Percentiles rank a stretch among this genome's conserved stretches.
These are phyloP conservation scores for Apamea anceps DNA, from an alignment of 2,888 invertebrate species.

Conservation along the genomic window DNA sequence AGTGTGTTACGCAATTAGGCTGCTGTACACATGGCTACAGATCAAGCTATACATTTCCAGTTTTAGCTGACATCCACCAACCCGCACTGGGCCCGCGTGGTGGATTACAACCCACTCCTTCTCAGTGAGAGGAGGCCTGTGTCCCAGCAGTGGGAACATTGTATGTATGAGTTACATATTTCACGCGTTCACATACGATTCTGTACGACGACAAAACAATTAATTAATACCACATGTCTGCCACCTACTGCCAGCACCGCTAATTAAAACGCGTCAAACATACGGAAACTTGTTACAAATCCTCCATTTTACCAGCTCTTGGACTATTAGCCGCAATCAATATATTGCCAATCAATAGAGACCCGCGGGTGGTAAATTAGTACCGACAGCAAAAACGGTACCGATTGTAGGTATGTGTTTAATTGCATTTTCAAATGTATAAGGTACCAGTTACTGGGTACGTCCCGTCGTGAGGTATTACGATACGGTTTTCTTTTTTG, in stretches of 20 bases:
- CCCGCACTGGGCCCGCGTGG: no score
- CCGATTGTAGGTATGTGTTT: conserved; percentile 42
- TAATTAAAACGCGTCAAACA: conserved; percentile 53
- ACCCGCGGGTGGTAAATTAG: conserved; percentile 74
- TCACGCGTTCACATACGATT: no score
- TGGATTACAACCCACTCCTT: no score
- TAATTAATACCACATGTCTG: conserved; percentile 25
- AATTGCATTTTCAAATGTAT: conserved; percentile 52
- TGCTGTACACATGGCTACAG: no score
- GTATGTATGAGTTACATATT: background rate
- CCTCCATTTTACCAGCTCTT: conserved; percentile 43
- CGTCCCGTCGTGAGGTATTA: conserved; percentile 37
- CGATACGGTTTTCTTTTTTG: background rate
- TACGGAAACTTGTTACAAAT: conserved; percentile 32
- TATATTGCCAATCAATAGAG: conserved; percentile 57
- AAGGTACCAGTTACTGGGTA: conserved; percentile 17
- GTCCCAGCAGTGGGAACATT: no score
- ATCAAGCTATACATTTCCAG: no score
- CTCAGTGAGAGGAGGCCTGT: no score
- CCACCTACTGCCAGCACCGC: background rate
- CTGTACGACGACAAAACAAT: background rate
- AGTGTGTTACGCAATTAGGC: no score
- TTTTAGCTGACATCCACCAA: no score
- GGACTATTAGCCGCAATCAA: conserved; percentile 53
- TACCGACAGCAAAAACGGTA: conserved; percentile 68